Base-by-base conservation (phyloP, 1,140 invertebrate genomes). In the Drosophila miranda region DNA sequence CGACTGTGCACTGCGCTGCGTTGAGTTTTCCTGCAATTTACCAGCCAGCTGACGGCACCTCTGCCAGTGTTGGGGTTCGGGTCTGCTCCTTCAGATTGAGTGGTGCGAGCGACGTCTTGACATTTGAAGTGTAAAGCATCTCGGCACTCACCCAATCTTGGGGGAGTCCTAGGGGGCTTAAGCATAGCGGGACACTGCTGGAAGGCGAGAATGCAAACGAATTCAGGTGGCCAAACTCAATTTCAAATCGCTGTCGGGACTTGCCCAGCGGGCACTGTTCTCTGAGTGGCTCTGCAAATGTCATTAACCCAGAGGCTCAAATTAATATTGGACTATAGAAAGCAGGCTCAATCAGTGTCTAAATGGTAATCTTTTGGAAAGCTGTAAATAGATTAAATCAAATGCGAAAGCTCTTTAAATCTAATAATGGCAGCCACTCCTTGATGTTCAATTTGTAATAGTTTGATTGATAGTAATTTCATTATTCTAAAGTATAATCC, bases 81-180 rank as follows among this genome's bases (percentile, higher is more conserved):
- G 41, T 57, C 41, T 14, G 48, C 61, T 67, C 11, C 55, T 75
- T 53, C 46, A 74, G 70, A 64, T 67, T 58, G 70, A 50, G 43
- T 43, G 67, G 44, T 60, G 56, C 46, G 28, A 67, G 59, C 71
- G 30, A 44, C 44, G 62, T 26, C 71, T 67, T 75, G 72, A 75
- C 71, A 75, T 74, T 54, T 75, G 50, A 75, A 75, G 71, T 75
- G 69, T 46, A 46, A 49, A 23, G 34, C 9, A 41, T 60, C 64
- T 69, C 38, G 26, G 64, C n/a, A 44, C 58, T 56, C 21, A 38
- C 46, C 16, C n/a, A 45, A 1, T 30, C 30, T 9, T 3, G 9
- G 30, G 8, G 8, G 30, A 9, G 8, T 8, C 28, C 28, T 30
- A 28, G 7, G 7, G 28, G 28, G 28, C 23, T 23, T 23, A 6